Base-by-base conservation (phyloP, 2,888 invertebrate genomes). In the Ennomos quercinarius region DNA sequence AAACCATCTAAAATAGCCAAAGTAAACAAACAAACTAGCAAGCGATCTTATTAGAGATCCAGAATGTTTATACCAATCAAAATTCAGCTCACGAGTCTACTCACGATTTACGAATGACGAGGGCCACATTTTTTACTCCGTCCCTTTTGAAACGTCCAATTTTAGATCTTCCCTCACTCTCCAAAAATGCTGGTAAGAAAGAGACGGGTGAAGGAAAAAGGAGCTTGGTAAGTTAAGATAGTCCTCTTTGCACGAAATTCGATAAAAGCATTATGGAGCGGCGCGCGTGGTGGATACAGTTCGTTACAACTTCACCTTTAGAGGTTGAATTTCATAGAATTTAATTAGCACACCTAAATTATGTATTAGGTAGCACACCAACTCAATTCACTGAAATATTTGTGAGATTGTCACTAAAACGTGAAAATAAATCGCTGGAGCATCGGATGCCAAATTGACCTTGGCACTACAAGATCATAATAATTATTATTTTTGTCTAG, bases 31-130 rank as follows among this genome's bases (percentile, higher is more conserved):
- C 47, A 38, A 41, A 44, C 56, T 10, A 12, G 10, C 49, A 40
- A 40, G 38, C 51, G 12, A 36, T 50, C 57, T 47, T 41, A 41
- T 52, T 47, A 47, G 46, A 57, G 51, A 57, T 52, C 42, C 27
- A 52, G 47, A 52, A 38, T 57, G 57, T 52, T 57, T 47, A 57
- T 42, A 42, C 42, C 27, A 40, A 42, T 57, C 45, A 51, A 51
- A 37, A 57, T 57, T 45, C 57, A 37, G 38, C 36, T 57, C 57
- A 57, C 52, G 42, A 42, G 13, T 47, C 10, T 40, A 27, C 27
- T 27, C 47, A 48, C 41, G 13, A 41, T 41, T 46, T 13, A 17
- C 36, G 44, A 13, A 47, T 35, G n/a, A 9, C 40, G 53, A 36
- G 13, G 36, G 9, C 13, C 17, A 54, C 41, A 41, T 11, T 40